A percentile compares a stretch with the other conserved stretches of the same genome.
phyloP scores from a whole-genome alignment of 2,113 vertebrate species.

The Equus przewalskii region DNA sequence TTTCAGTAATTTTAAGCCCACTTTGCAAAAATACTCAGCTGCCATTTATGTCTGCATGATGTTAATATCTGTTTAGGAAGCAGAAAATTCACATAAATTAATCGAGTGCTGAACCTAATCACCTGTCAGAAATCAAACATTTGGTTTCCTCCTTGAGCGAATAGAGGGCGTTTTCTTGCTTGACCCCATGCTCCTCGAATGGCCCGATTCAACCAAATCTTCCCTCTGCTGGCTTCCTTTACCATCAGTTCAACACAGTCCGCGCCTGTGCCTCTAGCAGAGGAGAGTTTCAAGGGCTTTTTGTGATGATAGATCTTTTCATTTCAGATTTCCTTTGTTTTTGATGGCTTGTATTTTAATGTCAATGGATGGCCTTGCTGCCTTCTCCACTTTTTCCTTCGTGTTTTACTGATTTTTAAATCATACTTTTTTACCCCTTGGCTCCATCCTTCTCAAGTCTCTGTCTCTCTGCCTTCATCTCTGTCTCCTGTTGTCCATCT shows the following conservation, averaged over 20 bases:
- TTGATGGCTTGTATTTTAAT: neutral
- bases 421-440: neutral
- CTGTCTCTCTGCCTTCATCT: neutral
- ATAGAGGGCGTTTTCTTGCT: neutral
- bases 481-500: neutral
- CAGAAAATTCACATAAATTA: conserved; percentile 18
- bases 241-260: neutral
- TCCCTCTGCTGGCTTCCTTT: neutral
- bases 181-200: neutral
- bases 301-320: neutral
- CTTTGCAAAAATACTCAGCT: conserved; percentile 48
- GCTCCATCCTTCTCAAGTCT: neutral
- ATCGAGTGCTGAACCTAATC: neutral
- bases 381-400: neutral
- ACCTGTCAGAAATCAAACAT: conserved; percentile 7
- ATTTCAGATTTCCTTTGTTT: neutral
- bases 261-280: neutral
- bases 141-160: neutral
- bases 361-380: neutral
- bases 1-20: conserved; percentile 47
- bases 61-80: conserved; percentile 61
- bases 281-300: neutral
- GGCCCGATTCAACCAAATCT: neutral
- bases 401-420: neutral
- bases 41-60: conserved; percentile 9